A percentile compares a stretch with the other conserved stretches of the same genome.
Evolutionary conservation across 1,140 invertebrate species (phyloP).

Genomic region (Solen grandis): DNA sequence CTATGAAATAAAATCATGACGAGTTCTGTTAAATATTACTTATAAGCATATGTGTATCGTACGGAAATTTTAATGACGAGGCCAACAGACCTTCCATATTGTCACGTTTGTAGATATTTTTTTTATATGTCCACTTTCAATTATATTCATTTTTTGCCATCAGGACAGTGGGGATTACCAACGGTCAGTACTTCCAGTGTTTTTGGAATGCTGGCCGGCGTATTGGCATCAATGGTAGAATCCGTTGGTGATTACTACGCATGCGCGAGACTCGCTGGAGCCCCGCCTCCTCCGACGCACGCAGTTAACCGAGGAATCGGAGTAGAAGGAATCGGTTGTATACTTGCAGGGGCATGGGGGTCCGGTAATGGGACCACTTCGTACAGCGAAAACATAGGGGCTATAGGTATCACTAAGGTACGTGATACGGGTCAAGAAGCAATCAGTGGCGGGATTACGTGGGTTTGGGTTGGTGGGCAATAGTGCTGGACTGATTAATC

Average conservation of each 20-base stretch:
- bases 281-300: slow-evolving; percentile 90
- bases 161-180: slow-evolving; percentile 77
- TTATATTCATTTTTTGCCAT: slow-evolving; percentile 27
- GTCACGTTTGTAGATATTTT: neutral
- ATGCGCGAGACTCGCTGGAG: slow-evolving; percentile 87
- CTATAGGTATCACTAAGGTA: slow-evolving; percentile 87
- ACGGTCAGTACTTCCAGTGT: slow-evolving; percentile 71
- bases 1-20: too few relatives aligned
- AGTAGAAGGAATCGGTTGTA: slow-evolving; percentile 91
- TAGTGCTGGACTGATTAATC: too few relatives aligned
- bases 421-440: too few relatives aligned
- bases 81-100: too few relatives aligned
- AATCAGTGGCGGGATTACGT: too few relatives aligned
- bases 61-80: too few relatives aligned
- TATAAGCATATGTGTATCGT: too few relatives aligned
- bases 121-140: neutral
- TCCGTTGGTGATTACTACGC: slow-evolving; percentile 79
- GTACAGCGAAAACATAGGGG: slow-evolving; percentile 91
- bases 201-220: slow-evolving; percentile 76
- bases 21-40: too few relatives aligned
- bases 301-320: slow-evolving; percentile 91
- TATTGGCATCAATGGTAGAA: slow-evolving; percentile 76
- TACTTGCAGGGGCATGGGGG: slow-evolving; percentile 92
- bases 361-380: slow-evolving; percentile 92
- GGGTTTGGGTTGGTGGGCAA: too few relatives aligned